Evolutionary conservation across 2,113 vertebrate genomes (phyloP).

Genomic region (Eidolon helvum): DNA sequence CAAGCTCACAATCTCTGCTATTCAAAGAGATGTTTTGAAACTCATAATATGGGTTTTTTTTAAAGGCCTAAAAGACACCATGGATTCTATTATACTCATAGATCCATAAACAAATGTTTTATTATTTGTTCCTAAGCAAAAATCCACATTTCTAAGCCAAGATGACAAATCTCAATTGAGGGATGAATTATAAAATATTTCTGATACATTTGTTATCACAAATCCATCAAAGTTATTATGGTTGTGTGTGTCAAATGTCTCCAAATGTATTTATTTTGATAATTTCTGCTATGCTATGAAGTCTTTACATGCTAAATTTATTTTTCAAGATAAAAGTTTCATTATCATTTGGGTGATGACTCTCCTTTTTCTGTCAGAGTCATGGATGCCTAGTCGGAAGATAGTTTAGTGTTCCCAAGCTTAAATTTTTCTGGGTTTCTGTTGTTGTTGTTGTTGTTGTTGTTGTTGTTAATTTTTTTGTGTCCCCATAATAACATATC

Average conservation of each 20-base stretch:
- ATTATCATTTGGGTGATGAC: not conserved
- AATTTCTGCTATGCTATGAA: not conserved
- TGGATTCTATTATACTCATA: slow-evolving; percentile 1
- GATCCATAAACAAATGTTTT: not conserved
- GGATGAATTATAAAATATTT: not conserved
- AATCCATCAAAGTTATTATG: not conserved
- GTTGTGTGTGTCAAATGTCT: not conserved
- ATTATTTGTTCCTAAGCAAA: slow-evolving; percentile 1
- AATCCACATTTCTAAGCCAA: not conserved
- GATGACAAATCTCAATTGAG: not conserved
- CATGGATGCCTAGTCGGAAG: not conserved
- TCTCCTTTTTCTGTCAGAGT: not conserved
- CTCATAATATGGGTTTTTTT: slow-evolving; percentile 7
- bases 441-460: not conserved
- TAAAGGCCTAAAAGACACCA: not conserved
- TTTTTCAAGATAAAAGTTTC: not conserved
- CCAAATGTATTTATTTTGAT: not conserved
- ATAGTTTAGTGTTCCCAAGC: not conserved
- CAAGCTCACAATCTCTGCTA: slow-evolving; percentile 41
- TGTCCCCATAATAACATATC: not conserved
- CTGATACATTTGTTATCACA: not conserved
- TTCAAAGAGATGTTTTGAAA: slow-evolving; percentile 53
- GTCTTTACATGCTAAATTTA: not conserved
- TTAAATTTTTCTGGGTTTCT: not conserved
- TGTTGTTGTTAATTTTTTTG: no score